A percentile compares a stretch with the other conserved stretches of the same genome.
Conservation (phyloP, 2,113 vertebrate genomes). For the Neopipo cinnamomea region DNA sequence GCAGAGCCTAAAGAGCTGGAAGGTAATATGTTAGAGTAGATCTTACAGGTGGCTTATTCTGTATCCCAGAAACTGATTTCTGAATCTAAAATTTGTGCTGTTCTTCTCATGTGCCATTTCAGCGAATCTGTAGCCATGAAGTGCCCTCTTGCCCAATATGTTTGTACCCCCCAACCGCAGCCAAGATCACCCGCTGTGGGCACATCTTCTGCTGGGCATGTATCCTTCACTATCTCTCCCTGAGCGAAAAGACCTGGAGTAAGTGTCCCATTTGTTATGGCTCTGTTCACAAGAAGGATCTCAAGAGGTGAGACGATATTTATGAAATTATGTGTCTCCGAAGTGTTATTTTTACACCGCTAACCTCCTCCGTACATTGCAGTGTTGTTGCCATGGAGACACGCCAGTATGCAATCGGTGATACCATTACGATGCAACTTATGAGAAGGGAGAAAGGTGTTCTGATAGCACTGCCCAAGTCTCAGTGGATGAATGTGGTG, state of each 20-base stretch:
- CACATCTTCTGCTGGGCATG: conserved; percentile 99
- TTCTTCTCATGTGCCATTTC: background rate
- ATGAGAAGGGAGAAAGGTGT: conserved; percentile 95
- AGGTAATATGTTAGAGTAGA: background rate
- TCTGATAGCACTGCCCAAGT: conserved; percentile 91
- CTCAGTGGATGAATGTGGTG: conserved; percentile 91
- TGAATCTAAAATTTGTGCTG: background rate
- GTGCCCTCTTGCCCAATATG: conserved; percentile 98
- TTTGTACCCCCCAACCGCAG: conserved; percentile 92
- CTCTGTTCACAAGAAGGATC: conserved; percentile 88
- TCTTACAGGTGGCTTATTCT: background rate
- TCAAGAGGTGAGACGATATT: conserved; percentile 85
- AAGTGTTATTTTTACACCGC: background rate
- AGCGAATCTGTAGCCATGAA: conserved; percentile 98
- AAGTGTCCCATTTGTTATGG: conserved; percentile 98
- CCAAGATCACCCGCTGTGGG: conserved; percentile 95
- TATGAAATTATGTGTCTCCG: background rate
- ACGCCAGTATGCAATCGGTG: conserved; percentile 87
- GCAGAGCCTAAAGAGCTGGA: background rate
- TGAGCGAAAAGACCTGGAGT: conserved; percentile 94
- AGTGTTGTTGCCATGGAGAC: conserved; percentile 97
- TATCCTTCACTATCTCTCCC: conserved; percentile 95
- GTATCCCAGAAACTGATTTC: background rate
- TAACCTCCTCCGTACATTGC: background rate
- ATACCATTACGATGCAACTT: conserved; percentile 92